phyloP scores from a whole-genome alignment of 2,797 vertebrate genomes.

The Euphonia xanthogaster region DNA sequence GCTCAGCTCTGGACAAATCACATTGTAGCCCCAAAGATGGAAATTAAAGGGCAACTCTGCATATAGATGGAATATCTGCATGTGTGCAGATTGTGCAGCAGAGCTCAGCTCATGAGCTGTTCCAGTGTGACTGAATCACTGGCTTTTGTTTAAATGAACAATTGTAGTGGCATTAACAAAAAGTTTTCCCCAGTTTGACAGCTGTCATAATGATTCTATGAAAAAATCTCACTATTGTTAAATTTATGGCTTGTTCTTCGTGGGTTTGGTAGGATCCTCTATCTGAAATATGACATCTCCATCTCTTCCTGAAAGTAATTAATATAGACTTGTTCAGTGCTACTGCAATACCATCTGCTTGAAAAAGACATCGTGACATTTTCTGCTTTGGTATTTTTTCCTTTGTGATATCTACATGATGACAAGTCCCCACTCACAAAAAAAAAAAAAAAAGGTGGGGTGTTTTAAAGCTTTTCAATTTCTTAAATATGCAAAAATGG shows the following conservation, averaged over 20 bases:
- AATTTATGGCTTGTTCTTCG: background rate
- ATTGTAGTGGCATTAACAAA: slow-evolving; percentile 28
- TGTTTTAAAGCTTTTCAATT: background rate
- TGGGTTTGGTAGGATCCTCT: background rate
- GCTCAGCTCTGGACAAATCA: background rate
- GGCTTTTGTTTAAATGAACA: slow-evolving; percentile 43
- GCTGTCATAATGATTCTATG: slow-evolving; percentile 22
- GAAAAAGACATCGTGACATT: background rate
- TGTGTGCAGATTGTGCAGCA: background rate
- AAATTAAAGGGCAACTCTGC: background rate
- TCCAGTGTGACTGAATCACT: slow-evolving; percentile 22
- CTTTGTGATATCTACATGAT: background rate
- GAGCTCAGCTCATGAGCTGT: background rate
- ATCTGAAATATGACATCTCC: slow-evolving; percentile 17
- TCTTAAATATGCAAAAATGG: background rate
- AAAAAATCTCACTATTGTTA: slow-evolving; percentile 30
- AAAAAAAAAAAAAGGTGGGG: background rate
- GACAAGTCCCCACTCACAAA: background rate
- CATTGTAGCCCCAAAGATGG: background rate
- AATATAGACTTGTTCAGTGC: slow-evolving; percentile 10
- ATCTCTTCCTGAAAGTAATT: slow-evolving; percentile 37
- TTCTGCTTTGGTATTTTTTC: slow-evolving; percentile 22
- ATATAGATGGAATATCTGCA: background rate
- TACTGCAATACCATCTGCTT: slow-evolving; percentile 22
- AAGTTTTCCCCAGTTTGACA: slow-evolving; percentile 32